Base-by-base conservation (phyloP, 2,113 vertebrate species). In the Boulengeromyrus knoepffleri region DNA sequence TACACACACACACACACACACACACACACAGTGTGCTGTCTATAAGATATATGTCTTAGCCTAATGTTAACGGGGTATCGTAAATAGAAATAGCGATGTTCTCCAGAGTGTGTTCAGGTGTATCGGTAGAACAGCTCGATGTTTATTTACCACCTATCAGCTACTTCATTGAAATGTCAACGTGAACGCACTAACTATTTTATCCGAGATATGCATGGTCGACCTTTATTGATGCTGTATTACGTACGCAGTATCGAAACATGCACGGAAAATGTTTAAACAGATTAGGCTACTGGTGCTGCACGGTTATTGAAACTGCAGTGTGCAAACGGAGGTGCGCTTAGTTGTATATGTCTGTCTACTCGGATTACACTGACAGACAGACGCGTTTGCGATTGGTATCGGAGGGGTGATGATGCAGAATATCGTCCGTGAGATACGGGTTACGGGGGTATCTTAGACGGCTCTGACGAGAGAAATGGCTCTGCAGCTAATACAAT, bases 391-490 rank as follows among this genome's bases (percentile, higher is more conserved):
- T 12, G 62, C 13, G 45, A 62, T 70, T 39, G 10, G 56, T 90
- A 89, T 66, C 66, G 89, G 31, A 66, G 80, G 88, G 91, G 92
- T 91, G 92, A 91, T 91, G 80, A 85, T 53, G 91, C 92, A 91
- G 52, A 90, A 91, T 47, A 42, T 19, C 80, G 31, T 77, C 15
- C 36, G 1, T 80, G 36, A 27, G 62, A 42, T 27, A 9, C 31
- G 36, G 36, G 13, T 19, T 39, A 39, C 13, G 13, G 31, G 74
- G n/a, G 50, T 15, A 31, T 5, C 74, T 39, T 7, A 80, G 74
- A 17, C 74, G 17, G 13, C 31, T 19, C 74, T 42, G 36, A 17
- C 70, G 70, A 39, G 70, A 39, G 70, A 39, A 77, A 77, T 77
- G 31, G 1, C 74, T 15, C 31, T 39, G 39, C 31, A 80, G 74